These are phyloP conservation scores for Aurelia sp. DNA, from an alignment of 30 jellyfish, hydroid and myxozoan genomes.

Conservation along the genomic window DNA sequence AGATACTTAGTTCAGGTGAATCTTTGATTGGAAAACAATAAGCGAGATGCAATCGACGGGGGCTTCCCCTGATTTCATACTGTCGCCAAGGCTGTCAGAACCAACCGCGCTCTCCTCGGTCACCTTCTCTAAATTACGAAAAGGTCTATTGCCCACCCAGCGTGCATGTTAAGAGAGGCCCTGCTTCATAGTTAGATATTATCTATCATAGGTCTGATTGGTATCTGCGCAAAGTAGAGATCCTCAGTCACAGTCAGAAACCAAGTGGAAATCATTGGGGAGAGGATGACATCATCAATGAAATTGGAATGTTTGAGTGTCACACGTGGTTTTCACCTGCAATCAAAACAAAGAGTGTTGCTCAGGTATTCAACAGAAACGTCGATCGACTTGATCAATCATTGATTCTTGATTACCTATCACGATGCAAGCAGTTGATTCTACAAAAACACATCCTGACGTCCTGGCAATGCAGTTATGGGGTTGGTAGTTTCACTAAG, in stretches of 20 bases:
- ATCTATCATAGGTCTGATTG: slow-evolving; percentile 33
- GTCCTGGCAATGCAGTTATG: slow-evolving; percentile 64
- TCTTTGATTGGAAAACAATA: no score
- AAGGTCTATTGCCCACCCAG: no score
- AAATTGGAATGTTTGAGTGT: slow-evolving; percentile 47
- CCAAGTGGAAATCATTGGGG: slow-evolving; percentile 69
- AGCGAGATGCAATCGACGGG: no score
- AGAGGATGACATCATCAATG: slow-evolving; percentile 46
- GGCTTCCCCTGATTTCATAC: no score
- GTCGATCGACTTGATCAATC: slow-evolving; percentile 21
- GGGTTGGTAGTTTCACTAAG: slow-evolving; percentile 42
- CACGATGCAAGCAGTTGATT: slow-evolving; percentile 66
- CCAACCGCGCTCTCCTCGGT: no score
- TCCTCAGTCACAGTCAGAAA: slow-evolving; percentile 54
- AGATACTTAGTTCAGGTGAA: no score
- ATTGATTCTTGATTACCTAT: slow-evolving; percentile 17
- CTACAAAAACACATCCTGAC: slow-evolving; percentile 56
- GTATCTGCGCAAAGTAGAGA: slow-evolving; percentile 54
- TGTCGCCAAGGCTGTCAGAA: no score
- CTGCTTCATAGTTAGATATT: no score
- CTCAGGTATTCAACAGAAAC: slow-evolving; percentile 41
- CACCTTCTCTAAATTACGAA: no score
- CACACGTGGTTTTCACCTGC: slow-evolving; percentile 71
- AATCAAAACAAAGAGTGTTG: slow-evolving; percentile 33
- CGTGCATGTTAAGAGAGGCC: no score